Evolutionary conservation across 2,113 vertebrate genomes (phyloP).

Genomic region (Clarias magur): DNA sequence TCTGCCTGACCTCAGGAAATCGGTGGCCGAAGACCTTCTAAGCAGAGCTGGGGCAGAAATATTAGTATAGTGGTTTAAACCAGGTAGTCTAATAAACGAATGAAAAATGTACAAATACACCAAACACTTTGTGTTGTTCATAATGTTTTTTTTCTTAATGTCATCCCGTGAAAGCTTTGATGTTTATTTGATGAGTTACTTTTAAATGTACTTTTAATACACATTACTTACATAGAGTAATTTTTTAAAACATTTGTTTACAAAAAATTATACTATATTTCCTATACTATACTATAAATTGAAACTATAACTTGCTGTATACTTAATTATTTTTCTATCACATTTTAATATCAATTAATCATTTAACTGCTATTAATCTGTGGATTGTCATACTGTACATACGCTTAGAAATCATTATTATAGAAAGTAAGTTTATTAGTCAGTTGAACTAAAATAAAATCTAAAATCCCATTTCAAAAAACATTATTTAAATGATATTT

Average conservation of each 20-base stretch:
- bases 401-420: not conserved
- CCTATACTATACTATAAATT: no score
- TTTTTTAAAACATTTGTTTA: not conserved
- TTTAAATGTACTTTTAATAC: not conserved
- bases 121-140: not conserved
- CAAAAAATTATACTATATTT: no score
- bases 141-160: not conserved
- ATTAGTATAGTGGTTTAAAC: not conserved
- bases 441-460: not conserved
- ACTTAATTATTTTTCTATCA: not conserved
- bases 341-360: not conserved
- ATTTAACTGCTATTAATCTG: not conserved
- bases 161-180: not conserved
- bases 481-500: not conserved
- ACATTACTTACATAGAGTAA: not conserved
- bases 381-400: not conserved
- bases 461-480: not conserved
- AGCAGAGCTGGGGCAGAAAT: constrained; percentile 60
- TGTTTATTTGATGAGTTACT: not conserved
- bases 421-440: not conserved
- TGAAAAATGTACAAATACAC: not conserved
- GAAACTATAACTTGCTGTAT: not conserved
- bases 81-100: not conserved
- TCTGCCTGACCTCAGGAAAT: constrained; percentile 63
- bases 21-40: constrained; percentile 60